Evolutionary conservation across 2,888 invertebrate genomes (phyloP).

Genomic region (Pandemis heparana): DNA sequence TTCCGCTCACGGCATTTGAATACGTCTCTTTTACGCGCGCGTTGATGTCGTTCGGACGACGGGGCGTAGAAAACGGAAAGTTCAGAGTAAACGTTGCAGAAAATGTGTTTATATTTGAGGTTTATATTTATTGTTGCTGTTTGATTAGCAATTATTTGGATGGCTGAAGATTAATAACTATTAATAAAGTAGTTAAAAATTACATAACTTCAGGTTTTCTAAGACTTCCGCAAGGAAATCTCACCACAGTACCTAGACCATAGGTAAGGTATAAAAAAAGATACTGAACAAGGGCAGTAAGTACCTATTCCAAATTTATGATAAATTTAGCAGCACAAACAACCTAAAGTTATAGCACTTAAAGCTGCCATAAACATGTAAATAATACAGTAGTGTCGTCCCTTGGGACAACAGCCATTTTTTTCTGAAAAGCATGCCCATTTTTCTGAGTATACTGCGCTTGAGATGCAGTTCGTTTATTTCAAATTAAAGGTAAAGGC

Average conservation of each 20-base stretch:
- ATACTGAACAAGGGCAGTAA: neutral
- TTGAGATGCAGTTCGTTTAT: slow-evolving; percentile 61
- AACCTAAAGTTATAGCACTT: neutral
- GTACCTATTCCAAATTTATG: neutral
- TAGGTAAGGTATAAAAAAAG: no score
- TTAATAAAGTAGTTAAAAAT: no score
- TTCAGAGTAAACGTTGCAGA: slow-evolving; percentile 46
- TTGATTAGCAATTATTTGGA: no score
- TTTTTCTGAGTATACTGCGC: slow-evolving; percentile 55
- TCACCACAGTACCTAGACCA: no score
- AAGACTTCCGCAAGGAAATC: no score
- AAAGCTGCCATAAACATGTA: slow-evolving; percentile 6
- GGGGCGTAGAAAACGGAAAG: slow-evolving; percentile 57
- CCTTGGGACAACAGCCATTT: neutral
- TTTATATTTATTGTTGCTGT: neutral
- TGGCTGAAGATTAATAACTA: no score
- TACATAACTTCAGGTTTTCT: no score
- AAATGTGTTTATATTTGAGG: neutral
- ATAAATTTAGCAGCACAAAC: neutral
- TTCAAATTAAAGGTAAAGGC: slow-evolving; percentile 68
- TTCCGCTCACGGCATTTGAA: slow-evolving; percentile 60
- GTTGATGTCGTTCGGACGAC: slow-evolving; percentile 80
- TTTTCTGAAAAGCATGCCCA: slow-evolving; percentile 43
- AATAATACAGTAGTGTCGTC: neutral
- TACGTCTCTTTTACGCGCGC: slow-evolving; percentile 67